Evolutionary conservation across 2,797 vertebrate genomes (phyloP).

Genomic region (Adelosebastes latens): DNA sequence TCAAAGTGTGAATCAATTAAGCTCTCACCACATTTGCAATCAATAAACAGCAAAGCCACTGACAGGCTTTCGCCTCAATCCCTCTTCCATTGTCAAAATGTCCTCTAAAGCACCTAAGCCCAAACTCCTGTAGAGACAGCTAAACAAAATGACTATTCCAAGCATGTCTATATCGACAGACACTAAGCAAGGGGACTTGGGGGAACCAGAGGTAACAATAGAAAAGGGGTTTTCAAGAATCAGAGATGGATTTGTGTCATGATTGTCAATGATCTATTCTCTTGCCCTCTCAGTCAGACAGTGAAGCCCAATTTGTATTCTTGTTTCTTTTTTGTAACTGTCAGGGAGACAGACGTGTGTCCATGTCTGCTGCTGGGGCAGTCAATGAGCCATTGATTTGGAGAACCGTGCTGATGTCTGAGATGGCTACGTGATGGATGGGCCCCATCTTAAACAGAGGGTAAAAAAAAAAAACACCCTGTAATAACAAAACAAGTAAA

Average conservation of each 20-base stretch:
- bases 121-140: slow-evolving; percentile 54
- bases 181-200: slow-evolving; percentile 44
- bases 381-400: slow-evolving; percentile 83
- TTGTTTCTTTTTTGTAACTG: slow-evolving; percentile 75
- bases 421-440: slow-evolving; percentile 78
- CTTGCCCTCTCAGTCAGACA: slow-evolving; percentile 69
- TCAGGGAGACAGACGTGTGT: slow-evolving; percentile 79
- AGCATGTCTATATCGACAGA: slow-evolving; percentile 62
- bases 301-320: slow-evolving; percentile 75
- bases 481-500: slow-evolving; percentile 53
- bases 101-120: slow-evolving; percentile 62
- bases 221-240: slow-evolving; percentile 66
- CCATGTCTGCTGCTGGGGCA: slow-evolving; percentile 71
- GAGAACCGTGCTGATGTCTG: slow-evolving; percentile 61
- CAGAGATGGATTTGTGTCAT: slow-evolving; percentile 77
- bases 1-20: slow-evolving; percentile 84
- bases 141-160: slow-evolving; percentile 65
- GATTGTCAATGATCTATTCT: slow-evolving; percentile 79
- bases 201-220: slow-evolving; percentile 56
- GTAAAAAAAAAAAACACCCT: slow-evolving; percentile 1
- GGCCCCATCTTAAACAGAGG: slow-evolving; percentile 51
- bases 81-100: slow-evolving; percentile 69
- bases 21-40: slow-evolving; percentile 79
- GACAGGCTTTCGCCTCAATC: slow-evolving; percentile 60
- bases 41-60: slow-evolving; percentile 81